A percentile compares a stretch with the other conserved stretches of the same genome.
Evolutionary conservation across 2,888 invertebrate genomes (phyloP).

Genomic region (Phorcus lineatus): DNA sequence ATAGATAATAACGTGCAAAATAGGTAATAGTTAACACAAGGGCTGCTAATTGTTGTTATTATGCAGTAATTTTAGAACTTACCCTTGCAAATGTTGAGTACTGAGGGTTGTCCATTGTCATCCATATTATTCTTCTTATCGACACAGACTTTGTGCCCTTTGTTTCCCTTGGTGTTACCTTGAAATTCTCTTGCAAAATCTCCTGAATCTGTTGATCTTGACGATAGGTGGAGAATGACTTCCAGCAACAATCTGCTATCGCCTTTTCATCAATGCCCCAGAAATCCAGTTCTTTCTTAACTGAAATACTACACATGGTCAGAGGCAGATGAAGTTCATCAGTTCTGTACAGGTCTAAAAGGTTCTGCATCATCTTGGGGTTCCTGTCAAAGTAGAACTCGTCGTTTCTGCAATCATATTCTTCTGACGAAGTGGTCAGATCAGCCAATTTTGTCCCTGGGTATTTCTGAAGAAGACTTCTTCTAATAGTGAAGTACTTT

Average conservation of each 20-base stretch:
- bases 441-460: slow-evolving; percentile 41
- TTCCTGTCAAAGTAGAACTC: slow-evolving; percentile 61
- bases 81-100: slow-evolving; percentile 49
- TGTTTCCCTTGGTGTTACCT: background rate
- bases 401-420: slow-evolving; percentile 28
- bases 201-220: slow-evolving; percentile 42
- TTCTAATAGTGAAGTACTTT: slow-evolving; percentile 38
- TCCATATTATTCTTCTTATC: slow-evolving; percentile 38
- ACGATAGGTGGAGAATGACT: slow-evolving; percentile 38
- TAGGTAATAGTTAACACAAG: too few relatives aligned
- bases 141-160: background rate
- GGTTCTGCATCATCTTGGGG: slow-evolving; percentile 50
- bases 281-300: slow-evolving; percentile 57
- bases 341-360: slow-evolving; percentile 56
- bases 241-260: slow-evolving; percentile 61
- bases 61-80: too few relatives aligned
- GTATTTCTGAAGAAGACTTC: slow-evolving; percentile 33
- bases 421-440: slow-evolving; percentile 18
- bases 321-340: slow-evolving; percentile 59
- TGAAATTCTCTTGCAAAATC: slow-evolving; percentile 39
- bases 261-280: slow-evolving; percentile 57
- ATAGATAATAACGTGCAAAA: too few relatives aligned
- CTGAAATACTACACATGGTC: slow-evolving; percentile 56
- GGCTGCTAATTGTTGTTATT: too few relatives aligned
- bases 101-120: slow-evolving; percentile 47